phyloP scores from a whole-genome alignment of 2,888 invertebrate species.

The Calephelis perditalis region DNA sequence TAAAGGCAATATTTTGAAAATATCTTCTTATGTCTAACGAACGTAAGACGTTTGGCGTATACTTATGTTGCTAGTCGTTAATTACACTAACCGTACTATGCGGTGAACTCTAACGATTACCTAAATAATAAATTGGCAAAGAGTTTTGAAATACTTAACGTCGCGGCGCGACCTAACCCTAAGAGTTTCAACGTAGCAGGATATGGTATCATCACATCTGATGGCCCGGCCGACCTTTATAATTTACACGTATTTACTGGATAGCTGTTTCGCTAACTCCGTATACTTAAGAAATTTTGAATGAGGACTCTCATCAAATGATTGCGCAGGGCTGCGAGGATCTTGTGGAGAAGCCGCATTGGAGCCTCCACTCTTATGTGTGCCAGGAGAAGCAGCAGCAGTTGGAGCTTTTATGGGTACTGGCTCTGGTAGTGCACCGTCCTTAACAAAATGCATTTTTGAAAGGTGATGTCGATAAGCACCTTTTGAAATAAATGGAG shows the following conservation, averaged over 20 bases:
- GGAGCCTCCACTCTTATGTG: constrained; percentile 62
- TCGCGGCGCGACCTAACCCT: constrained; percentile 73
- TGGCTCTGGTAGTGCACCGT: constrained; percentile 90
- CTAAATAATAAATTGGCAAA: constrained; percentile 78
- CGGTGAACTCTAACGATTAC: constrained; percentile 73
- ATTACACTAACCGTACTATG: constrained; percentile 76
- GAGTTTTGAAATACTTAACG: constrained; percentile 77
- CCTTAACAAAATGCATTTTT: constrained; percentile 96
- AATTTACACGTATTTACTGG: constrained; percentile 95
- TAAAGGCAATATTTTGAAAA: constrained; percentile 77
- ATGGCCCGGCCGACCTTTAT: constrained; percentile 54
- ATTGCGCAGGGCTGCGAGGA: constrained; percentile 78
- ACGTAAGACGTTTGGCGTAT: constrained; percentile 79
- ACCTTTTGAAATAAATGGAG: constrained; percentile 97
- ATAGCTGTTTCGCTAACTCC: constrained; percentile 98
- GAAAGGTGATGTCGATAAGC: constrained; percentile 97
- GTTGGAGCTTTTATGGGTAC: constrained; percentile 79
- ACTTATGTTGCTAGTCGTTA: constrained; percentile 74
- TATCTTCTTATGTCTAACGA: constrained; percentile 71
- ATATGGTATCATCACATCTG: constrained; percentile 88
- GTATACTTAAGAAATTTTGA: constrained; percentile 99
- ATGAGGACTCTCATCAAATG: constrained; percentile 94
- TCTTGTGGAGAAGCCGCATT: constrained; percentile 73
- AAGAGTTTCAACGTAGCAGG: constrained; percentile 80
- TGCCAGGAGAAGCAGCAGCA: constrained; percentile 62